These are phyloP conservation scores for Pogonocichla stellata DNA, from an alignment of 2,113 vertebrate genomes.

Conservation along the genomic window DNA sequence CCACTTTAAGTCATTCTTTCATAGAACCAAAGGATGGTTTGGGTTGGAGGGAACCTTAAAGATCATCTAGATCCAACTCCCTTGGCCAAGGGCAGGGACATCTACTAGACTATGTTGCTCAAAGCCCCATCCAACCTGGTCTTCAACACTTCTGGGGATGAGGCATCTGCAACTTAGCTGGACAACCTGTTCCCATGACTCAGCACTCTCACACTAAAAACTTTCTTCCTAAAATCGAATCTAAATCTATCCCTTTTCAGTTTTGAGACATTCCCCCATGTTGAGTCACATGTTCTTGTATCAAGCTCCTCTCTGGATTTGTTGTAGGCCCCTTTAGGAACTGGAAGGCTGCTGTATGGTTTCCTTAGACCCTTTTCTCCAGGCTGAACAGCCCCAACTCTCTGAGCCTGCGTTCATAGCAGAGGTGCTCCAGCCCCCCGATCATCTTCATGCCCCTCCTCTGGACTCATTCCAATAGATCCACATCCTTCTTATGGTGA, in stretches of 20 bases:
- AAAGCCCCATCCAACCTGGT: background rate
- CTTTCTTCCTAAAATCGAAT: background rate
- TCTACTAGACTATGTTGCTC: background rate
- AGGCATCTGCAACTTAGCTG: background rate
- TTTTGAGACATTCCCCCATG: background rate
- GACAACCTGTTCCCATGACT: background rate
- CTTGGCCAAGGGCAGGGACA: background rate
- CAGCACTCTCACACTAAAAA: background rate
- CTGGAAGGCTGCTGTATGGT: background rate
- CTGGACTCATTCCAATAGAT: background rate
- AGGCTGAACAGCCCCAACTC: background rate
- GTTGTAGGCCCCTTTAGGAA: background rate
- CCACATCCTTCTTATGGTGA: background rate
- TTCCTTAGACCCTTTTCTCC: background rate
- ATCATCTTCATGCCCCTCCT: background rate
- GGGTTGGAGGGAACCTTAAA: background rate
- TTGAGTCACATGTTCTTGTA: background rate
- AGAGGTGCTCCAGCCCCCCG: background rate
- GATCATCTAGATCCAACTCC: background rate
- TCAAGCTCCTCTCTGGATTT: background rate
- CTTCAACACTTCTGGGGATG: background rate
- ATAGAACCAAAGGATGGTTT: background rate
- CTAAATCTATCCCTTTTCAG: background rate
- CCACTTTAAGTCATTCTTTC: background rate
- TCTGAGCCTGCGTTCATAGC: background rate